These are phyloP conservation scores for Hecatera dysodea DNA, from an alignment of 2,888 invertebrate species.

Conservation along the genomic window DNA sequence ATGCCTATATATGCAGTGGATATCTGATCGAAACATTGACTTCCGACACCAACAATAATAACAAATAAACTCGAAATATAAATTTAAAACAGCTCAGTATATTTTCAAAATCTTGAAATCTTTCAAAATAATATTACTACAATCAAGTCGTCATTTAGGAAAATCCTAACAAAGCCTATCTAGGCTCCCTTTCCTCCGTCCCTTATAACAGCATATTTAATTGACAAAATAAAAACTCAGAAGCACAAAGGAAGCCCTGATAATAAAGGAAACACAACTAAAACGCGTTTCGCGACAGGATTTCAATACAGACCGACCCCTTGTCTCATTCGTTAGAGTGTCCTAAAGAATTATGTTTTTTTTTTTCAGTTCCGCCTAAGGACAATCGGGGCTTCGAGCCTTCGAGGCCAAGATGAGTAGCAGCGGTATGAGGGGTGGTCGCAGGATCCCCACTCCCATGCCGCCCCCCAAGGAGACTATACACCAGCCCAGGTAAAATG, in stretches of 20 bases:
- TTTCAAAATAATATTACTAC: not conserved
- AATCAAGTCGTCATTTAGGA: not conserved
- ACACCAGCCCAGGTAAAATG: constrained; percentile 69
- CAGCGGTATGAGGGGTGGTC: constrained; percentile 79
- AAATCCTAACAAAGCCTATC: constrained; percentile 34
- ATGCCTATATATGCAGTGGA: too few species aligned
- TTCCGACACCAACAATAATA: too few species aligned
- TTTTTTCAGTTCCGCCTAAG: constrained; percentile 75
- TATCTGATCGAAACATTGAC: not conserved
- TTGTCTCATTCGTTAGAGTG: constrained; percentile 75
- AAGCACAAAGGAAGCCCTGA: constrained; percentile 45
- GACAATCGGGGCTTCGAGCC: constrained; percentile 69
- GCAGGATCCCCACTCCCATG: constrained; percentile 88
- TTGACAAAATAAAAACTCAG: constrained; percentile 57
- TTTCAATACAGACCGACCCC: constrained; percentile 65
- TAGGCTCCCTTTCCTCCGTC: constrained; percentile 6
- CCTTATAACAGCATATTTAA: constrained; percentile 48
- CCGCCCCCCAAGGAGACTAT: constrained; percentile 80
- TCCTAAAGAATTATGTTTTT: constrained; percentile 67
- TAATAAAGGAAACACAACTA: constrained; percentile 42
- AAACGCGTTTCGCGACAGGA: constrained; percentile 51
- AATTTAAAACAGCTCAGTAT: not conserved
- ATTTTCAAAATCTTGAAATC: not conserved
- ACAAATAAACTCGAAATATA: too few species aligned
- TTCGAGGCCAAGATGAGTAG: constrained; percentile 78